These are phyloP conservation scores for Anaspis maculata DNA, from an alignment of 2,888 invertebrate genomes.

Conservation along the genomic window DNA sequence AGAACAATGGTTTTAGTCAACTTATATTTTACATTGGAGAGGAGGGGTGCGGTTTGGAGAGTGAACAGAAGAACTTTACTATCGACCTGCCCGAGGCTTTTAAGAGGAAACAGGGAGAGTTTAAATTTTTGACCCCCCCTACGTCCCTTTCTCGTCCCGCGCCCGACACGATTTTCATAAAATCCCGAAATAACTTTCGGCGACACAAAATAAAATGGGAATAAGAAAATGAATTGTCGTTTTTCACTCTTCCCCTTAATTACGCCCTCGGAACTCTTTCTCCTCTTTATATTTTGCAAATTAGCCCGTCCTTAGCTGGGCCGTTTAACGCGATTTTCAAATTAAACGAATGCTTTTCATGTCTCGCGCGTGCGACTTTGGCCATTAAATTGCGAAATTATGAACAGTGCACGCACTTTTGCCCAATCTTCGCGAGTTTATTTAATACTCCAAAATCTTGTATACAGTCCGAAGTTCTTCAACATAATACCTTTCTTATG, in stretches of 20 bases:
- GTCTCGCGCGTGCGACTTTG: no score
- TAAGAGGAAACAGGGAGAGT: conserved; percentile 31
- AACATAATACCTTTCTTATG: no score
- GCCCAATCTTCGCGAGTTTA: no score
- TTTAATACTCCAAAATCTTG: no score
- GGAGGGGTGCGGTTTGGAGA: conserved; percentile 28
- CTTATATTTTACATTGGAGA: conserved; percentile 19
- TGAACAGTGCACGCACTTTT: no score
- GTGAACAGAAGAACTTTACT: conserved; percentile 34
- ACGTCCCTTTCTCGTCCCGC: not conserved
- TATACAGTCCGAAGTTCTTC: no score
- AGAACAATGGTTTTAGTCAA: no score
- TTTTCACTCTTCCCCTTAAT: conserved; percentile 32
- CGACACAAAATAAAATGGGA: conserved; percentile 32
- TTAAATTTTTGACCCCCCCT: conserved; percentile 26
- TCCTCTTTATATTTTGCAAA: conserved; percentile 9
- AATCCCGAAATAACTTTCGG: conserved; percentile 33
- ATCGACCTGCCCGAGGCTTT: conserved; percentile 34
- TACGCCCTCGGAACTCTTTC: conserved; percentile 17
- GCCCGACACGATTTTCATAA: conserved; percentile 19
- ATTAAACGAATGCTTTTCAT: no score
- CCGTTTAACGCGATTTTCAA: conserved; percentile 15
- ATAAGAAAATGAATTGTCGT: conserved; percentile 35
- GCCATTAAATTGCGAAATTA: no score
- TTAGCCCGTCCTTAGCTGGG: conserved; percentile 20